phyloP scores from a whole-genome alignment of 2,888 invertebrate species.

The Cistogaster globosa region DNA sequence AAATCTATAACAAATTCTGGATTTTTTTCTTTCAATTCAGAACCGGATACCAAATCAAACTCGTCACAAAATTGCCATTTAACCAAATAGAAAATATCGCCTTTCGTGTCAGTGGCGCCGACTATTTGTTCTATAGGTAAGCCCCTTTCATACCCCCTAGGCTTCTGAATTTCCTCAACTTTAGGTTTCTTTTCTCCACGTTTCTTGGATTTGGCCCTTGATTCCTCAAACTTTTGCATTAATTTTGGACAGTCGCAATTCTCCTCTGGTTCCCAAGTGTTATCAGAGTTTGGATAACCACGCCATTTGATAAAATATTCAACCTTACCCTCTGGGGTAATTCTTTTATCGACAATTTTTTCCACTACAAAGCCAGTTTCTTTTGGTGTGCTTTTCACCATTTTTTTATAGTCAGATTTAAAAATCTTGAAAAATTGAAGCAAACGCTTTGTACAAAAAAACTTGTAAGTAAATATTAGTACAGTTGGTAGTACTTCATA shows the following conservation, averaged over 20 bases:
- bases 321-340: slow-evolving; percentile 87
- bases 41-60: slow-evolving; percentile 86
- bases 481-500: no score
- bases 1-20: slow-evolving; percentile 87
- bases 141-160: slow-evolving; percentile 90
- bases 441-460: neutral
- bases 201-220: slow-evolving; percentile 85
- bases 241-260: slow-evolving; percentile 95
- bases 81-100: slow-evolving; percentile 93
- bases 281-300: slow-evolving; percentile 92
- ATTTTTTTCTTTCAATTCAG: slow-evolving; percentile 85
- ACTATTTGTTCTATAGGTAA: slow-evolving; percentile 93
- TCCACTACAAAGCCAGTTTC: slow-evolving; percentile 91
- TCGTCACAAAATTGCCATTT: slow-evolving; percentile 91
- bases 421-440: slow-evolving; percentile 31
- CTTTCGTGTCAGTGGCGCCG: slow-evolving; percentile 94
- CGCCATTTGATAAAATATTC: slow-evolving; percentile 91
- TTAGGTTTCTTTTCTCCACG: slow-evolving; percentile 83
- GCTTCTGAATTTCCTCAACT: slow-evolving; percentile 85
- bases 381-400: slow-evolving; percentile 78
- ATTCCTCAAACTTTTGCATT: slow-evolving; percentile 92
- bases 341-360: slow-evolving; percentile 93
- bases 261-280: slow-evolving; percentile 98
- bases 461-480: no score
- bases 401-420: slow-evolving; percentile 68